Evolutionary conservation across 2,888 invertebrate species (phyloP).

Genomic region (Saturnia japonica): DNA sequence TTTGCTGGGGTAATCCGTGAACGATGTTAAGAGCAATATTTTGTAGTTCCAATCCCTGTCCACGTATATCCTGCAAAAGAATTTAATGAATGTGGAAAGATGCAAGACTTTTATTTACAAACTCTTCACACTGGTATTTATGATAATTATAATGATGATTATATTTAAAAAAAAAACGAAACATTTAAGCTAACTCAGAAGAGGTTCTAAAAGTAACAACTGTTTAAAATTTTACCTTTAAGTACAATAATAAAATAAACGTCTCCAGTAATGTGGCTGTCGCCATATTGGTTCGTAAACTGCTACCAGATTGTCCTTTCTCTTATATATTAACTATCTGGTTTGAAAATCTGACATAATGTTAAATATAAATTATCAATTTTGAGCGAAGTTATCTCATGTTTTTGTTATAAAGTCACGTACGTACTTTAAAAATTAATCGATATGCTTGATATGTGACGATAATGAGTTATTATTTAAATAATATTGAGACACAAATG

Average conservation of each 20-base stretch:
- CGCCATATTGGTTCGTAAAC: conserved; percentile 56
- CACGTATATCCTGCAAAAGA: conserved; percentile 40
- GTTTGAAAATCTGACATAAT: conserved; percentile 43
- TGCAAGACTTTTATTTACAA: neutral
- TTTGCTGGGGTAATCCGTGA: conserved; percentile 29
- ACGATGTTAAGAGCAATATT: conserved; percentile 31
- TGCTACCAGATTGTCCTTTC: conserved; percentile 36
- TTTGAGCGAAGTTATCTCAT: conserved; percentile 41
- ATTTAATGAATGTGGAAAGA: neutral
- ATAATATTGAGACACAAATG: conserved; percentile 14
- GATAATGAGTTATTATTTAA: conserved; percentile 29
- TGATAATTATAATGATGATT: conserved; percentile 2
- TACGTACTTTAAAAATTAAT: conserved; percentile 33
- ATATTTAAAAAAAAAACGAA: conserved; percentile 21
- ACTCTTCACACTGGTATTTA: neutral
- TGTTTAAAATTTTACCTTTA: conserved; percentile 37
- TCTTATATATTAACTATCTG: conserved; percentile 58
- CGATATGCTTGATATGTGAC: conserved; percentile 35
- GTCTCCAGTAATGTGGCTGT: conserved; percentile 45
- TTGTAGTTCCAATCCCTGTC: conserved; percentile 38
- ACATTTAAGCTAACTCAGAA: neutral
- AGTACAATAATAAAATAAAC: conserved; percentile 46
- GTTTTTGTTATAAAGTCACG: conserved; percentile 46
- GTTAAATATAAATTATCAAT: conserved; percentile 41
- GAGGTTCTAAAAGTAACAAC: conserved; percentile 26